phyloP scores from a whole-genome alignment of 2,888 invertebrate species.

The Chrysotoxum bicinctum region DNA sequence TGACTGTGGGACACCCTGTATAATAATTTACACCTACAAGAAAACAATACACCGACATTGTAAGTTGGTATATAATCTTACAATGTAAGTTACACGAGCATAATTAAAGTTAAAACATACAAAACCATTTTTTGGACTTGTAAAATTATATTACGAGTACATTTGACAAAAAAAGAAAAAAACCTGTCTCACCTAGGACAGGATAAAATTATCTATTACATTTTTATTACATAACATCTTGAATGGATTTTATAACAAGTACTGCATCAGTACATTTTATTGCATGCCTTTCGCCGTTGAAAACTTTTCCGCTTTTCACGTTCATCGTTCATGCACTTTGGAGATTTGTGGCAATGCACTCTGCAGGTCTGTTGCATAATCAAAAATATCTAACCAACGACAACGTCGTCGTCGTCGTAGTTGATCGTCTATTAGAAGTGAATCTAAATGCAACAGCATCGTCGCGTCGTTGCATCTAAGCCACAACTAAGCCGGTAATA shows the following conservation, averaged over 20 bases:
- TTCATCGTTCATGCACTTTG: slow-evolving; percentile 77
- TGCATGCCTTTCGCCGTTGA: slow-evolving; percentile 67
- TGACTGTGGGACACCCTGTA: no score
- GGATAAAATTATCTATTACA: slow-evolving; percentile 7
- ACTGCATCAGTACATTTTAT: slow-evolving; percentile 31
- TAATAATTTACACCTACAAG: no score
- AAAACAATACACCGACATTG: no score
- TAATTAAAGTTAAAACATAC: not conserved
- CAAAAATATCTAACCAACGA: slow-evolving; percentile 33
- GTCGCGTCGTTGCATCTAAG: slow-evolving; percentile 26
- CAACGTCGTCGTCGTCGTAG: slow-evolving; percentile 3
- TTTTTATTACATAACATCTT: not conserved
- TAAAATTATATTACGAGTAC: not conserved
- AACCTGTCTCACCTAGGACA: not conserved
- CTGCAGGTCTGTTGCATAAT: slow-evolving; percentile 54
- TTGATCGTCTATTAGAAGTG: slow-evolving; percentile 22
- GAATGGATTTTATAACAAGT: slow-evolving; percentile 16
- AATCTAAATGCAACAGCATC: slow-evolving; percentile 20
- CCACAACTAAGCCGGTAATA: slow-evolving; percentile 56
- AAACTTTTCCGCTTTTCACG: slow-evolving; percentile 82
- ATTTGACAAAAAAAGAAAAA: no score
- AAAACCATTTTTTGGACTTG: not conserved
- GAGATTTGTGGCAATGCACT: slow-evolving; percentile 61
- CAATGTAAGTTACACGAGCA: no score
- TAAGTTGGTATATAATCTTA: no score